Percentiles rank a stretch among this genome's conserved stretches.
phyloP scores from a whole-genome alignment of 2,797 vertebrate species.

The Hippopotamyrus pictus region DNA sequence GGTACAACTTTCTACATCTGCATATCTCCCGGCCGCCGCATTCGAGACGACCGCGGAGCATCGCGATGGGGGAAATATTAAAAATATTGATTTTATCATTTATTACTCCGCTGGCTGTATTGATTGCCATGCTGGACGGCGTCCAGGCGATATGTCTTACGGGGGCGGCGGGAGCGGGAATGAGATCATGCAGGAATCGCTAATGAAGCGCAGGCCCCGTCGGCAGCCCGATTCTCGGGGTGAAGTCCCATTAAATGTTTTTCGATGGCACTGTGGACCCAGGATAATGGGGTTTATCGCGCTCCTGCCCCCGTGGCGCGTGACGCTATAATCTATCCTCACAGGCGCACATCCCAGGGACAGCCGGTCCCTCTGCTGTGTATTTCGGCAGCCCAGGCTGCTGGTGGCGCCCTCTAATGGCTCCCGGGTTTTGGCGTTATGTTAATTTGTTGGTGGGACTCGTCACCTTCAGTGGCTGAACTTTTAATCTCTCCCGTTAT shows the following conservation, averaged over 20 bases:
- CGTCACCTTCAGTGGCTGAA: background rate
- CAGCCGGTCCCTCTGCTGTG: background rate
- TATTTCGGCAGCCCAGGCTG: background rate
- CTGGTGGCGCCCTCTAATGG: background rate
- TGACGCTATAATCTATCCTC: background rate
- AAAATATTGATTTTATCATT: constrained; percentile 82
- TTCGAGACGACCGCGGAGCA: constrained; percentile 51
- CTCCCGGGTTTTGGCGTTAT: background rate
- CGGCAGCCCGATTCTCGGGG: background rate
- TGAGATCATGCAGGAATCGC: constrained; percentile 58
- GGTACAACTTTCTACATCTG: constrained; percentile 11
- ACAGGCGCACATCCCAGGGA: background rate
- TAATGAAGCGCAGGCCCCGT: constrained; percentile 38
- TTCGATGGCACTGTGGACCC: constrained; percentile 2
- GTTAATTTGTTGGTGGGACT: background rate
- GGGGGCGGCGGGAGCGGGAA: constrained; percentile 45
- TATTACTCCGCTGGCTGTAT: constrained; percentile 71
- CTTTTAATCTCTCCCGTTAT: background rate
- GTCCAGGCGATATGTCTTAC: constrained; percentile 58
- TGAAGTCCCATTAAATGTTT: background rate
- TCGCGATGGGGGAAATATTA: constrained; percentile 71
- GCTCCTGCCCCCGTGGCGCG: background rate
- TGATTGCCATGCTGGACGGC: constrained; percentile 65
- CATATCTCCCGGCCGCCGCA: constrained; percentile 29
- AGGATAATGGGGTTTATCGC: background rate